Percentiles rank a stretch among this genome's conserved stretches.
Evolutionary conservation across 35 echinoderm and acorn worm species (phyloP).

Genomic region (Patiria miniata): DNA sequence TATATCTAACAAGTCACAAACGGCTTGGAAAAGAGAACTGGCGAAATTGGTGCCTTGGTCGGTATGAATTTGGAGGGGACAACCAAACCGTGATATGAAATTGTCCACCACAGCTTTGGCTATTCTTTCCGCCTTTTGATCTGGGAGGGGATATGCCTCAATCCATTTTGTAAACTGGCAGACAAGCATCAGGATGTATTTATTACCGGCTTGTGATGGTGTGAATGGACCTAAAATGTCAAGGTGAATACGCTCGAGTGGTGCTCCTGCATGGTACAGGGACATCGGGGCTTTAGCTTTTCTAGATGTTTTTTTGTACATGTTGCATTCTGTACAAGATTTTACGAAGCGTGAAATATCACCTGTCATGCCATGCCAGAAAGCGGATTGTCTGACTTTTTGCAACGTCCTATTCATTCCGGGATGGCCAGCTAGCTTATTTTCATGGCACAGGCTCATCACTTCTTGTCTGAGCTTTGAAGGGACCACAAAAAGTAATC

Average conservation of each 20-base stretch:
- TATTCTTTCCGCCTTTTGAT: not conserved
- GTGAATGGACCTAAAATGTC: not conserved
- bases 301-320: not conserved
- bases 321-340: constrained; percentile 6
- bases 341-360: not conserved
- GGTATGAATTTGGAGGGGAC: not conserved
- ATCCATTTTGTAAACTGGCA: not conserved
- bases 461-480: not conserved
- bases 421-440: not conserved
- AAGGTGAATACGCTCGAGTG: not conserved
- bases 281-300: not conserved
- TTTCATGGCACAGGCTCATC: not conserved
- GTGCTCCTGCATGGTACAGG: not conserved
- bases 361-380: not conserved
- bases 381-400: not conserved
- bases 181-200: not conserved
- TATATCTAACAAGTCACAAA: not conserved
- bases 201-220: not conserved
- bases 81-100: not conserved
- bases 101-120: not conserved
- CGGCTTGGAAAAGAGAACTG: not conserved
- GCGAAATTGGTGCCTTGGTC: not conserved
- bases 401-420: not conserved
- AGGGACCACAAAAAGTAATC: not conserved
- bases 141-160: not conserved